phyloP scores from a whole-genome alignment of 2,888 invertebrate genomes.

The Cremastinae sp. region DNA sequence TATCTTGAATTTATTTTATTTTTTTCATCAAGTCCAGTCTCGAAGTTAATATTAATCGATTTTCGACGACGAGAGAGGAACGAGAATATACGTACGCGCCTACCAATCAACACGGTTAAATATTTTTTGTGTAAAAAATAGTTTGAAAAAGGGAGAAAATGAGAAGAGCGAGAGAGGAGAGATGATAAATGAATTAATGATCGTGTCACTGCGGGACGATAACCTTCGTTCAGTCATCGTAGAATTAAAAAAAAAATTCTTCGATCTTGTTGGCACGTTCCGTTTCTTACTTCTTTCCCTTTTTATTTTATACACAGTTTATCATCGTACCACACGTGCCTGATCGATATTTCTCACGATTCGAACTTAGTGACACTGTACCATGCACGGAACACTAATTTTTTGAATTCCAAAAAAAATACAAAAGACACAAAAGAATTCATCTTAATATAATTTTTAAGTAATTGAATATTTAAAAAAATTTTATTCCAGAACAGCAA shows the following conservation, averaged over 20 bases:
- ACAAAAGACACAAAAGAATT: no score
- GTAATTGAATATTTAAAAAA: no score
- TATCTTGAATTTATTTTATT: constrained; percentile 28
- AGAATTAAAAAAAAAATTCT: no score
- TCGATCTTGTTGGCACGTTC: constrained; percentile 47
- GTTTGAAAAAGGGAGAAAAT: constrained; percentile 46
- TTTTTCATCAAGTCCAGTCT: constrained; percentile 32
- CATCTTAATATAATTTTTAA: no score
- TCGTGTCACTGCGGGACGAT: constrained; percentile 61
- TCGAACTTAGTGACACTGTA: constrained; percentile 16
- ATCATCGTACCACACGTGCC: constrained; percentile 42
- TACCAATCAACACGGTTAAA: constrained; percentile 57
- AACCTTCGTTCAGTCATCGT: constrained; percentile 48
- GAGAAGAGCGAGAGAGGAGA: constrained; percentile 16
- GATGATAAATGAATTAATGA: constrained; percentile 70
- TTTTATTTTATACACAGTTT: constrained; percentile 27
- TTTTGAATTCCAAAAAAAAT: background rate
- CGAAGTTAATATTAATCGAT: constrained; percentile 62
- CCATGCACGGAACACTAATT: background rate
- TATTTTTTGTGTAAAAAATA: constrained; percentile 30
- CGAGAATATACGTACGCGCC: constrained; percentile 28
- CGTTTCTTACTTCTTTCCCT: constrained; percentile 38
- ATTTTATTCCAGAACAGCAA: no score
- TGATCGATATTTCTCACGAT: constrained; percentile 44
- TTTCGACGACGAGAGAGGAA: constrained; percentile 49